A percentile compares a stretch with the other conserved stretches of the same genome.
Evolutionary conservation across 2,888 invertebrate species (phyloP).

Genomic region (Hemithea aestivaria): DNA sequence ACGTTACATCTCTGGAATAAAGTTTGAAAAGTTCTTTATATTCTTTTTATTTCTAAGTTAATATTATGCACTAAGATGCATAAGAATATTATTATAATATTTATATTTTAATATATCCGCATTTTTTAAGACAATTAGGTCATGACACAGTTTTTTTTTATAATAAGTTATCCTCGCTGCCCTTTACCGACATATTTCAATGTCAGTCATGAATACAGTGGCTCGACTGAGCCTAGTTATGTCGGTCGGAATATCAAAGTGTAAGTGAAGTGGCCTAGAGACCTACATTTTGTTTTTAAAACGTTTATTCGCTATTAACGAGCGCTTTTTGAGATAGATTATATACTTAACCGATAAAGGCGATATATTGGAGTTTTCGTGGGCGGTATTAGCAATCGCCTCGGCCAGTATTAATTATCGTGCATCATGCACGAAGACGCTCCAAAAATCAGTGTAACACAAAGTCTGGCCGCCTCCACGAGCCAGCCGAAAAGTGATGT

Average conservation of each 20-base stretch:
- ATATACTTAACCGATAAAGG: slow-evolving; percentile 61
- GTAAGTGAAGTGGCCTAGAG: slow-evolving; percentile 93
- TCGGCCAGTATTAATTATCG: slow-evolving; percentile 62
- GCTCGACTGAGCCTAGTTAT: slow-evolving; percentile 85
- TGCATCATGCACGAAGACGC: slow-evolving; percentile 84
- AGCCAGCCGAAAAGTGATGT: slow-evolving; percentile 72
- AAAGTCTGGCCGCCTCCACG: slow-evolving; percentile 82
- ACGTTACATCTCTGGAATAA: slow-evolving; percentile 32
- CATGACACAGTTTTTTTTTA: slow-evolving; percentile 62
- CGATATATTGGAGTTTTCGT: slow-evolving; percentile 52
- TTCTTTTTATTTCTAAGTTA: slow-evolving; percentile 9
- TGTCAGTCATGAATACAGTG: slow-evolving; percentile 82
- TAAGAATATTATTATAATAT: too few relatives aligned
- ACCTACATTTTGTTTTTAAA: slow-evolving; percentile 85
- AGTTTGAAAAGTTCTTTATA: slow-evolving; percentile 18
- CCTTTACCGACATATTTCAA: slow-evolving; percentile 79
- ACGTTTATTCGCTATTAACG: slow-evolving; percentile 51
- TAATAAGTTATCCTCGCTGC: slow-evolving; percentile 74
- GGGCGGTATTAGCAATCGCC: slow-evolving; percentile 54
- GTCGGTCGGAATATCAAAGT: slow-evolving; percentile 88
- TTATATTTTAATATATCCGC: neutral
- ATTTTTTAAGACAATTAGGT: slow-evolving; percentile 46
- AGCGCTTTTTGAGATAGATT: slow-evolving; percentile 81
- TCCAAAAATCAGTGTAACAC: slow-evolving; percentile 83
- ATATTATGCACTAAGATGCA: too few relatives aligned